Base-by-base conservation (phyloP, 2,888 invertebrate species). In the Frankliniella fusca region DNA sequence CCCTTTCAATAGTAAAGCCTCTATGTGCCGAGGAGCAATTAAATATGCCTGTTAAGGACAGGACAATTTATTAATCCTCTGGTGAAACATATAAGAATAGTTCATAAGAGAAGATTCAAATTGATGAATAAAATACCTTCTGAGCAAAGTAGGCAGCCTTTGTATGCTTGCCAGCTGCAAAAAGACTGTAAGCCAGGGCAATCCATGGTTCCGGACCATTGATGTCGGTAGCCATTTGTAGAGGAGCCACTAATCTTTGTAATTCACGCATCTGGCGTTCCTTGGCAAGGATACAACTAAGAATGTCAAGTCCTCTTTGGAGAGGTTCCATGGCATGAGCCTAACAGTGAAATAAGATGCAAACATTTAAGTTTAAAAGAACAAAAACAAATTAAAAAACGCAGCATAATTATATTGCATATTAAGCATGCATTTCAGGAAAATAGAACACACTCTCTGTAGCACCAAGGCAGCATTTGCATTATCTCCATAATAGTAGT, bases 1-100 rank as follows among this genome's bases (percentile, higher is more conserved):
- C n/a, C 93, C 95, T 86, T 94, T 93, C 81, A 95, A 88, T 79
- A 95, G 89, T 61, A 93, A 88, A 0, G 94, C 94, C 87, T 95
- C 95, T 7, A 94, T 89, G 86, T 92, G 93, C 20, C 91, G 90
- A 7, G 91, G 90, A 87, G 92, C 91, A 65, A 93, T 86, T 20
- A 90, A 89, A 83, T 92, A 90, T 0, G 94, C 93, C 89, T 90
- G 84, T 61, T 82, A 83, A 81, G 20, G 82, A 80, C 23, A 83
- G n/a, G 81, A 0, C 8, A 2, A 38, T 38, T 38, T 38, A 38
- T 38, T 38, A 38, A 65, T 20, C n/a, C n/a, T n/a, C 18, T 49
- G 54, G 11, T 81, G 28, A 23, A 0, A n/a, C n/a, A n/a, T n/a
- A 11, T n/a, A 28, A 38, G 2, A 27, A n/a, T 10, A 23, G 18